Evolutionary conservation across 2,797 vertebrate genomes (phyloP), one percentile per base, ranked within the genome.

Genomic region (Octomys mimax): DNA sequence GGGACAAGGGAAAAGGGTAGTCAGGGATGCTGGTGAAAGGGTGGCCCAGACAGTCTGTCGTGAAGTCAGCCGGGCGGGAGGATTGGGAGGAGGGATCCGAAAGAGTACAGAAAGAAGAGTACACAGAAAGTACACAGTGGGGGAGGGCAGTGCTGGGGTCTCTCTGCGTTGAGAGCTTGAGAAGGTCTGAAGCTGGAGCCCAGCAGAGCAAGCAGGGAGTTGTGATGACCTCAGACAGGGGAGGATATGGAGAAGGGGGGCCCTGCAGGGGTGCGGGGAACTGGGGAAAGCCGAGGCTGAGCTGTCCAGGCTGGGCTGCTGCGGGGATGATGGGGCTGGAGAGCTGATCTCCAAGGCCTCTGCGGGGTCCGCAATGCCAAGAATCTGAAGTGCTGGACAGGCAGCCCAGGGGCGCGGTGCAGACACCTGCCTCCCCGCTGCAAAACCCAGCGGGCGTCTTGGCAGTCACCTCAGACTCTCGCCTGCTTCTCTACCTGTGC

Each of bases 1-100:
- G 31, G n/a, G 4, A 6, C 12, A 3, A 24, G 64, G 39, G n/a
- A 0, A 0, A 3, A 46, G 26, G 16, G 59, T 16, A n/a, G 28
- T 70, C 36, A 31, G 39, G 39, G 49, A 36, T 31, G 42, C 18
- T 66, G 46, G 18, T 13, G 14, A 46, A 39, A 79, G 62, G 31
- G 57, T 33, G 71, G 14, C 16, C n/a, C 18, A 61, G 54, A 70
- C 8, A 28, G 22, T 39, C 26, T 28, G 10, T 2, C 5, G 2
- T 31, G 42, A 52, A 39, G 42, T 21, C 26, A 68, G 7, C 49
- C 31, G 28, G 2, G 19, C 1, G 46, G 14, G 59, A 54, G 54
- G 77, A 46, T 18, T 52, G 36, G 39, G 66, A 61, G 0, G 0
- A 42, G 6, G 9, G 33, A 66, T 42, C 61, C 36, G 54, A 71